A percentile compares a stretch with the other conserved stretches of the same genome.
Evolutionary conservation across 2,888 invertebrate species (phyloP).

Genomic region (Sarcophaga caerulescens): DNA sequence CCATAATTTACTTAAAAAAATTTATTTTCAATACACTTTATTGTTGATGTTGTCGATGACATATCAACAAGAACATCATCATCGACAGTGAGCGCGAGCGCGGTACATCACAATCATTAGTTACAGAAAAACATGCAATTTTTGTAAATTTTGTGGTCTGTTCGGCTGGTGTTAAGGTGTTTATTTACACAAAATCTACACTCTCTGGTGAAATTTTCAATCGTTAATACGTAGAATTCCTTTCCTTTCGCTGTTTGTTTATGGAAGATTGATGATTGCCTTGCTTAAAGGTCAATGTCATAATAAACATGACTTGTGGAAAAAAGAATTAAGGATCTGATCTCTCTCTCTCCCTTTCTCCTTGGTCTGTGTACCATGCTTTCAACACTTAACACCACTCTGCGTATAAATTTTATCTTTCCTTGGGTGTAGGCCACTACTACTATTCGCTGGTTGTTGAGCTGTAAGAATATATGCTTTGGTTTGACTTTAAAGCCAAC

Average conservation of each 20-base stretch:
- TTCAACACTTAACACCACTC: neutral
- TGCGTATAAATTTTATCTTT: too few species aligned
- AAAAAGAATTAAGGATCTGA: constrained; percentile 49
- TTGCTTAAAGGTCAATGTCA: constrained; percentile 66
- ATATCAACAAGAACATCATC: constrained; percentile 1
- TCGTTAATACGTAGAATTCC: constrained; percentile 43
- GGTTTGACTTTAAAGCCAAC: constrained; percentile 20
- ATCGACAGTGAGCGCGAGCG: neutral
- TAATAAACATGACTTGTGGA: constrained; percentile 66
- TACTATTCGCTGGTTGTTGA: neutral
- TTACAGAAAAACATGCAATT: constrained; percentile 46
- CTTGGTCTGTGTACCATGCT: neutral
- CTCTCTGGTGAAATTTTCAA: constrained; percentile 47
- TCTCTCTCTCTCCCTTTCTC: constrained; percentile 1
- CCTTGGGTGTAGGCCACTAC: too few species aligned
- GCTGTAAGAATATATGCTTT: constrained; percentile 9
- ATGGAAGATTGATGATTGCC: constrained; percentile 61
- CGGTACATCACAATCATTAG: constrained; percentile 45
- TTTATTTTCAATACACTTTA: constrained; percentile 21
- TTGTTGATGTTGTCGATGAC: constrained; percentile 24
- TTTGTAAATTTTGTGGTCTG: constrained; percentile 33
- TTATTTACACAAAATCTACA: constrained; percentile 61
- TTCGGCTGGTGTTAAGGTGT: constrained; percentile 56
- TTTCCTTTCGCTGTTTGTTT: neutral
- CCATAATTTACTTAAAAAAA: neutral